phyloP scores from a whole-genome alignment of 1,140 invertebrate species.

The Drosophila kikkawai region DNA sequence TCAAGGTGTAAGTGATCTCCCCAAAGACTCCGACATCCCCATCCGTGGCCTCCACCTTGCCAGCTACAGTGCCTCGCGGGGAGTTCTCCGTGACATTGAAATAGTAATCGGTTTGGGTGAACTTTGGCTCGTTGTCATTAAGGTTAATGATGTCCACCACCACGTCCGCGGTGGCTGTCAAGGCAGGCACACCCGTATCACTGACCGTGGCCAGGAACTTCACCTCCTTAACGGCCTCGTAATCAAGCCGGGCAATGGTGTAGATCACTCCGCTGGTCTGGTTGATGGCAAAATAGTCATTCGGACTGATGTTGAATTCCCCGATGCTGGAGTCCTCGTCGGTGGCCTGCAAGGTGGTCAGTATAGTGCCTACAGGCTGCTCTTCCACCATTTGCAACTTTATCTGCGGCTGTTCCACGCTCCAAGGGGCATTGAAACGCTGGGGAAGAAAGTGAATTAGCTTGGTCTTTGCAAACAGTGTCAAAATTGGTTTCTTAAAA shows the following conservation, averaged over 20 bases:
- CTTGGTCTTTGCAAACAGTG: slow-evolving; percentile 8
- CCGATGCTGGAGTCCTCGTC: slow-evolving; percentile 94
- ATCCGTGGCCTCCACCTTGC: slow-evolving; percentile 90
- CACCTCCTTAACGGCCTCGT: slow-evolving; percentile 90
- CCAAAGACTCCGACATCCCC: slow-evolving; percentile 91
- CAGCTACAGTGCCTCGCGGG: slow-evolving; percentile 88
- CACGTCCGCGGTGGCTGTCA: slow-evolving; percentile 90
- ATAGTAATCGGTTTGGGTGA: slow-evolving; percentile 89
- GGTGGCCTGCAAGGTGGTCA: slow-evolving; percentile 92
- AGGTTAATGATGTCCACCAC: slow-evolving; percentile 92
- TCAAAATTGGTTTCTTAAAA: slow-evolving; percentile 9
- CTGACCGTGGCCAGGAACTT: slow-evolving; percentile 92
- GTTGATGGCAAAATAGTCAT: slow-evolving; percentile 92
- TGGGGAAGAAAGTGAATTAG: slow-evolving; percentile 14
- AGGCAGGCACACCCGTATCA: slow-evolving; percentile 92
- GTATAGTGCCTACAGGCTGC: slow-evolving; percentile 91
- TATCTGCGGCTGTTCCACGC: slow-evolving; percentile 89
- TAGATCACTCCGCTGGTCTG: slow-evolving; percentile 92
- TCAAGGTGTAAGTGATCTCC: slow-evolving; percentile 90
- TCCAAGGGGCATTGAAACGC: slow-evolving; percentile 90
- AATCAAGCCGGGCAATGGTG: slow-evolving; percentile 92
- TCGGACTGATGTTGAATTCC: slow-evolving; percentile 87
- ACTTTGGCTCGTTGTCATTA: slow-evolving; percentile 94
- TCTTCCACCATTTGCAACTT: slow-evolving; percentile 92
- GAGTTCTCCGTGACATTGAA: slow-evolving; percentile 91